phyloP scores from a whole-genome alignment of 2,113 vertebrate genomes.

The Mus pahari region DNA sequence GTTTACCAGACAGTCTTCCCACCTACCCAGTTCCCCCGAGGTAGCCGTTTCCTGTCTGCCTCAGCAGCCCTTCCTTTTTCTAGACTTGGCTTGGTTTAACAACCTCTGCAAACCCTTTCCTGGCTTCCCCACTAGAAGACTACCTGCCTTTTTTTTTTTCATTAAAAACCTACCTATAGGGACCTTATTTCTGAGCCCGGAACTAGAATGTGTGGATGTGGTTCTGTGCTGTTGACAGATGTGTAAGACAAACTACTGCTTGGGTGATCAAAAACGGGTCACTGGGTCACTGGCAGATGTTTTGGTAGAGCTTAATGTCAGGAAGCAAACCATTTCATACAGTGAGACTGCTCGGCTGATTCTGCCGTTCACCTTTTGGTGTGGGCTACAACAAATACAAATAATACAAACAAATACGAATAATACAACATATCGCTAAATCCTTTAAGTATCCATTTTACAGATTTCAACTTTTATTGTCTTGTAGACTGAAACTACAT shows the following conservation, averaged over 20 bases:
- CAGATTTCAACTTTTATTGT: background rate
- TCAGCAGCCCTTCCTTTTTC: background rate
- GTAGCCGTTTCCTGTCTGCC: background rate
- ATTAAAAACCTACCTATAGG: slow-evolving; percentile 73
- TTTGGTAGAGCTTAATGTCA: background rate
- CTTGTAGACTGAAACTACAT: background rate
- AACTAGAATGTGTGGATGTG: slow-evolving; percentile 39
- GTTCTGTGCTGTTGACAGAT: slow-evolving; percentile 57
- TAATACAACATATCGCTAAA: background rate
- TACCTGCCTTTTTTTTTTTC: slow-evolving; percentile 69
- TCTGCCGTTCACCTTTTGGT: background rate
- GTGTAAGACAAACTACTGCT: slow-evolving; percentile 39
- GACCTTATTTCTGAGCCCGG: slow-evolving; percentile 58
- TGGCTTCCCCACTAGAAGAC: slow-evolving; percentile 44
- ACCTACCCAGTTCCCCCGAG: background rate
- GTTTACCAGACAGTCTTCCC: background rate
- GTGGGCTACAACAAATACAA: no score
- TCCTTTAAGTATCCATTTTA: background rate
- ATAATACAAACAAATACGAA: no score
- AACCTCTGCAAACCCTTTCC: slow-evolving; percentile 60
- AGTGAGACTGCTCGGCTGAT: background rate
- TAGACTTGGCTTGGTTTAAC: slow-evolving; percentile 6
- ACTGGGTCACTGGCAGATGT: background rate
- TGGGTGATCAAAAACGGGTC: slow-evolving; percentile 23
- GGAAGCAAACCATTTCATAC: background rate